Evolutionary conservation across 2,113 vertebrate species (phyloP), one percentile per base, ranked within the genome.

Genomic region (Saccopteryx bilineata): DNA sequence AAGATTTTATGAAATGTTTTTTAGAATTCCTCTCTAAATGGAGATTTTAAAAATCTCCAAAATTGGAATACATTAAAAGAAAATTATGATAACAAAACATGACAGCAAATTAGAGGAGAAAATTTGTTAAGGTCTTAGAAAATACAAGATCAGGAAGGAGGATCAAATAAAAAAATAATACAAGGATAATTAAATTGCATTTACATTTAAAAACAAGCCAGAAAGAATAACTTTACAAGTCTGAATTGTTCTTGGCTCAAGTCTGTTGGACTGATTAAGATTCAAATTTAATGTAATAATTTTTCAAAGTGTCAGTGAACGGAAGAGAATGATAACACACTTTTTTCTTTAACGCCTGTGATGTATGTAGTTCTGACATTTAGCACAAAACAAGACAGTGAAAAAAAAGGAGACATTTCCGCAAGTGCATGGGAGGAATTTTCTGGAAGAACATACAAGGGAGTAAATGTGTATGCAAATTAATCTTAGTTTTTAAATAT

Each of bases 391-490:
- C 21, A 31, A 72, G 66, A 92, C 12, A 79, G 54, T 84, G 39
- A 39, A 87, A 91, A 48, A 72, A 93, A 87, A 69, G 0, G 3
- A 84, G 28, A 80, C 23, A 87, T 69, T 87, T 87, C 31, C 52
- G 21, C n/a, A 65, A 93, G 48, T 61, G 7, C 68, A 75, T 31
- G 28, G 60, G 39, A 88, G 68, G 39, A 58, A 83, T 95, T 94
- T 94, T 94, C 68, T 94, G 87, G 39, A 95, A 60, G 83, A 91
- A 83, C n/a, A 93, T 48, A 79, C n/a, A 75, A 14, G 18, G 31
- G 26, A 87, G 31, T 89, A 93, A 78, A 91, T 31, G n/a, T 74
- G 58, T 84, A 89, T 84, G 61, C 65, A 96, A 92, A 97, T 90
- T 39, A 87, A 88, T 68, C 48, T 79, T 72, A 82, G 54, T 63